These are phyloP conservation scores for Lepidochrysops patricia DNA, from an alignment of 2,888 invertebrate genomes.

Conservation along the genomic window DNA sequence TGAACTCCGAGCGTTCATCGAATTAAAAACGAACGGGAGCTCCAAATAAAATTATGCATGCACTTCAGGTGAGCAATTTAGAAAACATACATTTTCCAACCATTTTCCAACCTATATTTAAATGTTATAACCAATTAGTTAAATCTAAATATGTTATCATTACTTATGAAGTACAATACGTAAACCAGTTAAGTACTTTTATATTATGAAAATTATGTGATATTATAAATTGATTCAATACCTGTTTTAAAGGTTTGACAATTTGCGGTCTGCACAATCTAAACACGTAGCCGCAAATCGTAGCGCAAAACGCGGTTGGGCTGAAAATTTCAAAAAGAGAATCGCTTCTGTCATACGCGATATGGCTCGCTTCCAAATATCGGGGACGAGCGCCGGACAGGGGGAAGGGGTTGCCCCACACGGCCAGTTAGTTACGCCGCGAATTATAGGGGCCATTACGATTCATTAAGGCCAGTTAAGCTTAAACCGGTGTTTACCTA, in stretches of 20 bases:
- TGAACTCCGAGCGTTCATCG: too few relatives aligned
- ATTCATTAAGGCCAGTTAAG: conserved; percentile 77
- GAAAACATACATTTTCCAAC: neutral
- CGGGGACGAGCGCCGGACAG: conserved; percentile 31
- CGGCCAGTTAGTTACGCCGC: conserved; percentile 75
- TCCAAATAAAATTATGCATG: neutral
- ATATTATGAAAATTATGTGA: too few relatives aligned
- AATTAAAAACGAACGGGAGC: conserved; percentile 22
- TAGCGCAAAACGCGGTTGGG: conserved; percentile 44
- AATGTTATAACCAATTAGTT: too few relatives aligned
- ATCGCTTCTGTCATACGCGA: conserved; percentile 65
- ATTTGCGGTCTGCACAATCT: conserved; percentile 42
- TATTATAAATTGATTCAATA: neutral
- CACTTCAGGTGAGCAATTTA: neutral
- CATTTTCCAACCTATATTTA: too few relatives aligned
- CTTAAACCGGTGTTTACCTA: conserved; percentile 75
- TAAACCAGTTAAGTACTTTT: too few relatives aligned
- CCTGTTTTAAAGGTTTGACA: conserved; percentile 28
- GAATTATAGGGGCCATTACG: conserved; percentile 77
- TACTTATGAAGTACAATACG: neutral
- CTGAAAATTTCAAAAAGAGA: conserved; percentile 69
- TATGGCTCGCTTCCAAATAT: conserved; percentile 68
- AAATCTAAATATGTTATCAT: too few relatives aligned
- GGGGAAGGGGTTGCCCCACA: conserved; percentile 51
- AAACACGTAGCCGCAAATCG: conserved; percentile 66